Base-by-base conservation (phyloP, 2,888 invertebrate species). In the Rhorus exstirpatorius region DNA sequence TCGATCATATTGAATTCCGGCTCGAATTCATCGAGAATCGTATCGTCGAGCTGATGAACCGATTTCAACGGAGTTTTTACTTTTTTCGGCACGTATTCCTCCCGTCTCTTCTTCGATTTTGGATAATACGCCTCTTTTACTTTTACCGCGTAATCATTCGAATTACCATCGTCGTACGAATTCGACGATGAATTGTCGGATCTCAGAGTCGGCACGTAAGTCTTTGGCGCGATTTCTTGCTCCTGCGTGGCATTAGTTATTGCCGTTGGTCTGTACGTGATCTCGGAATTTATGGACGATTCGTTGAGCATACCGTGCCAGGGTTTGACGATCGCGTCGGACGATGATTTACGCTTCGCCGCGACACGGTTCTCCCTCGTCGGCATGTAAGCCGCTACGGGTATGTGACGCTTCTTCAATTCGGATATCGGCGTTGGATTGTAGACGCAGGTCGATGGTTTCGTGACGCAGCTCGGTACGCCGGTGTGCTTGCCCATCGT, bases 381-480 rank as follows among this genome's bases (percentile, higher is more conserved):
- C 4, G 91, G 91, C 87, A 91, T 91, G 51, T 92, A 93, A 10
- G 90, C 88, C 21, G 90, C 84, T 61, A 93, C 91, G 19, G 92
- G 92, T 84, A 93, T 92, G 71, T 93, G 93, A 12, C 93, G 90
- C 72, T 93, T 93, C 80, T 92, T 93, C 35, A 96, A 91, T 91
- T 95, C 95, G 0, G 95, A 93, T 89, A 96, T 95, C 0, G 96
- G 96, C 1, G 96, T 96, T 24, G 96, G 96, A 89, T 95, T 95
- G 88, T 96, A 96, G 21, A 91, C 90, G 53, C 90, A 91, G 7
- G 89, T 82, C 2, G 87, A 84, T 1, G 90, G 83, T 49, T 89
- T 90, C 0, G 87, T 85, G 14, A 90, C 87, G 17, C 89, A 81
- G n/a, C 92, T 85, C 7, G 92, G 90, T 19, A 90, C 88, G 7